Conservation (phyloP, 2,113 vertebrate species). For the Rhegmatorhina hoffmannsi region DNA sequence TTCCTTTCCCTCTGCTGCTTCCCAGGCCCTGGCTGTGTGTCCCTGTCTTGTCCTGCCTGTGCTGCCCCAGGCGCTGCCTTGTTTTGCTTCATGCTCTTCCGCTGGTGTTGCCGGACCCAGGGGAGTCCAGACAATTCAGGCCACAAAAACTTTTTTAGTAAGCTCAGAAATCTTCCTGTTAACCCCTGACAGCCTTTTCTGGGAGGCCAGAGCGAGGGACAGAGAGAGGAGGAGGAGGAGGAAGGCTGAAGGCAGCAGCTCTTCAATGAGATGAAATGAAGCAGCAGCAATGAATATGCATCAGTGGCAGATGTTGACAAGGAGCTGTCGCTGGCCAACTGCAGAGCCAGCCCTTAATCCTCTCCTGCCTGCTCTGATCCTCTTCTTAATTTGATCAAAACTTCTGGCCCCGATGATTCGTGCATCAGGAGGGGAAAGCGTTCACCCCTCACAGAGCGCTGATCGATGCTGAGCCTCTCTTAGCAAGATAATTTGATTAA, state of each 20-base stretch:
- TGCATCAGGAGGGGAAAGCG: conserved; percentile 31
- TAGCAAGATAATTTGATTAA: conserved; percentile 52
- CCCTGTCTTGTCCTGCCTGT: not conserved
- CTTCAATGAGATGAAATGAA: conserved; percentile 25
- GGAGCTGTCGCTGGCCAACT: conserved; percentile 57
- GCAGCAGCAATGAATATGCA: conserved; percentile 65
- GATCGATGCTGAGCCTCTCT: conserved; percentile 34
- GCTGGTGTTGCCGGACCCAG: conserved; percentile 30
- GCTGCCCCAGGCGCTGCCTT: not conserved
- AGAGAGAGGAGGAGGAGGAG: not conserved
- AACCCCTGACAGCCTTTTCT: conserved; percentile 41
- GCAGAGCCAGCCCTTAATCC: conserved; percentile 55
- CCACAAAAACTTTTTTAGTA: conserved; percentile 43
- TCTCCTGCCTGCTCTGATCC: conserved; percentile 52
- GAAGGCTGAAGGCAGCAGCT: not conserved
- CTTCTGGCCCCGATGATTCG: conserved; percentile 40
- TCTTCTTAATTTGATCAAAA: conserved; percentile 60
- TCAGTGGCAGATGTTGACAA: conserved; percentile 57
- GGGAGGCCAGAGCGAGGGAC: not conserved
- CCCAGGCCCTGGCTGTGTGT: fast-evolving
- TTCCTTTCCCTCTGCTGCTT: not conserved
- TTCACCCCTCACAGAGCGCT: not conserved
- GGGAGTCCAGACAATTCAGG: conserved; percentile 56
- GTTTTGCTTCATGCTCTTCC: conserved; percentile 57
- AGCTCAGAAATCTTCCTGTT: conserved; percentile 59